Conservation (phyloP, 37 sponge, comb jelly and placozoan species). For the Chondrosia reniformis region DNA sequence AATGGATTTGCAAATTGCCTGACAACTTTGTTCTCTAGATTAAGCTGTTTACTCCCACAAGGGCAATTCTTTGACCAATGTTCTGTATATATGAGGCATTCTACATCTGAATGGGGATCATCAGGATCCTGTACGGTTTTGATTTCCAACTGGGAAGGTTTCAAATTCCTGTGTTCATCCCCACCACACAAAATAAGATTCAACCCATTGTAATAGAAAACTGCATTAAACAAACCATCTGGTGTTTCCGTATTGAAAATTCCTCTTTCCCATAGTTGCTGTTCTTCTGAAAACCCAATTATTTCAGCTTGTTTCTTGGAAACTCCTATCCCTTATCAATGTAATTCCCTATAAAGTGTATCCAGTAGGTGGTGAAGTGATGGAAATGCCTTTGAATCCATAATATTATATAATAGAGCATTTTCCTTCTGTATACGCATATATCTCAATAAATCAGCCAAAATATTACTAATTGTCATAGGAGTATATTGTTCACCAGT, state of each 20-base stretch:
- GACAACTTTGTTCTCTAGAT: conserved; percentile 31
- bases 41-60: conserved; percentile 33
- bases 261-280: conserved; percentile 25
- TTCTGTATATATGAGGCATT: conserved; percentile 24
- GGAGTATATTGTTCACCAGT: conserved; percentile 26
- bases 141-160: conserved; percentile 29
- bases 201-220: conserved; percentile 37
- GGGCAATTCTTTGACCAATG: conserved; percentile 45
- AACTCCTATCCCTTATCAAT: conserved; percentile 14
- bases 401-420: conserved; percentile 4
- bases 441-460: conserved; percentile 17
- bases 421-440: conserved; percentile 20
- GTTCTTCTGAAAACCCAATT: conserved; percentile 5
- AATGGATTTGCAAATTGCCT: conserved; percentile 22
- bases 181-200: conserved; percentile 44
- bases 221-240: conserved; percentile 15
- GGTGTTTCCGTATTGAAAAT: conserved; percentile 18
- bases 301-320: conserved; percentile 6
- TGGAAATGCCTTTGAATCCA: neutral
- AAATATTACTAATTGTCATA: neutral
- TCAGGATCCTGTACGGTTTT: conserved; percentile 10
- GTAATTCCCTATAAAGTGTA: conserved; percentile 3
- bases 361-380: conserved; percentile 9
- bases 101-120: neutral
- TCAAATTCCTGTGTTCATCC: conserved; percentile 26